Evolutionary conservation across 2,113 vertebrate species (phyloP).

Genomic region (Mugil cephalus): DNA sequence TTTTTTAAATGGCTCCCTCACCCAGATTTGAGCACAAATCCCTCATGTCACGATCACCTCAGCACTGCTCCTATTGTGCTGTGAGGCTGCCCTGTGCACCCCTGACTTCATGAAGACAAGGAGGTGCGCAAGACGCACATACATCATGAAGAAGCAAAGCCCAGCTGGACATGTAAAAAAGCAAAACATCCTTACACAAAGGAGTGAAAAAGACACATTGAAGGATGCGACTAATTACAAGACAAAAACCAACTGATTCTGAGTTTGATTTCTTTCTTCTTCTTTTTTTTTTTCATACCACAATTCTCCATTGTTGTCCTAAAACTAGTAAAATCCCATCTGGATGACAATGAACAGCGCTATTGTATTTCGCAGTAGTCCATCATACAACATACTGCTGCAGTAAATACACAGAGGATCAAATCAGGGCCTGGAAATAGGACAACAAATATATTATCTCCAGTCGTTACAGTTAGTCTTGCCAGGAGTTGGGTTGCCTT

Average conservation of each 20-base stretch:
- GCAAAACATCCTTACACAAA: neutral
- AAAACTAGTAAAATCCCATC: neutral
- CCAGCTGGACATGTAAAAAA: neutral
- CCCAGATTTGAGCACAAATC: constrained; percentile 39
- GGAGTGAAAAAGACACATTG: neutral
- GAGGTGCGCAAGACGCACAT: constrained; percentile 33
- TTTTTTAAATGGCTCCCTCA: constrained; percentile 2
- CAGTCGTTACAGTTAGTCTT: neutral
- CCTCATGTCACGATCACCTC: constrained; percentile 19
- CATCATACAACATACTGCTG: neutral
- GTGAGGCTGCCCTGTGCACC: constrained; percentile 27
- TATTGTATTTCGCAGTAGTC: neutral
- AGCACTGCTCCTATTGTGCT: constrained; percentile 32
- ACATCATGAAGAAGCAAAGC: constrained; percentile 39
- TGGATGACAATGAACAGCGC: too few relatives aligned
- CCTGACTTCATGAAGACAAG: constrained; percentile 29
- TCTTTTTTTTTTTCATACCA: neutral
- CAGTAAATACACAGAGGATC: neutral
- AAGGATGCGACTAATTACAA: neutral
- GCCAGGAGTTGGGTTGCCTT: neutral
- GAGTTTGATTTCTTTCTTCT: neutral
- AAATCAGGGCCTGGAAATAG: neutral
- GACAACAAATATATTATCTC: neutral
- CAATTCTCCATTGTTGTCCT: too few relatives aligned
- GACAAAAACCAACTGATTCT: too few relatives aligned